Base-by-base conservation (phyloP, 2,888 invertebrate species). In the Chymomyza caudatula region DNA sequence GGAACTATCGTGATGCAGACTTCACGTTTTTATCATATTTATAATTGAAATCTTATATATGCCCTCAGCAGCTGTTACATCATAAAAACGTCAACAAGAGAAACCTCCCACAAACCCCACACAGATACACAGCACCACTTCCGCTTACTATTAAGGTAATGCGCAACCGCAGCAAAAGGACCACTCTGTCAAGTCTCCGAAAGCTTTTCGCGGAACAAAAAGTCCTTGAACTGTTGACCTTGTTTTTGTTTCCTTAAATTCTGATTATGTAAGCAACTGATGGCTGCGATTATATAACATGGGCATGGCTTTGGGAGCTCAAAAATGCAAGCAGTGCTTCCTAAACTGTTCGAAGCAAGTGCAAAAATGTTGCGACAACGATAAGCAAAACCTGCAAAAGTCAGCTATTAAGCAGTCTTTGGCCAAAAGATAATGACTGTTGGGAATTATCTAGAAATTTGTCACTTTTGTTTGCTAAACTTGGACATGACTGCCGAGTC, bases 201-300 rank as follows among this genome's bases (percentile, higher is more conserved):
- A 42, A 52, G 6, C 65, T 71, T 61, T 70, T 60, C 70, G 61
- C 43, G 53, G 56, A 62, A 68, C 57, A 63, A 59, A 47, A 63
- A 80, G 85, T 81, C 87, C 85, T 86, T 86, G 85, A 85, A 85
- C 87, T 71, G 74, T 65, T 86, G 85, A 83, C 85, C 85, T 86
- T 86, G 85, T 86, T 83, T 85, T 65, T 52, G 47, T 55, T 19
- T 52, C 17, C 29, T 52, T 19, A 49, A 11, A 17, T 8, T 4
- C 23, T 15, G 51, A 70, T 80, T 80, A 84, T 68, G 55, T 81
- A 80, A 84, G 69, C 60, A 62, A 60, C 58, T 63, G 62, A 62
- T 67, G 15, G 22, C 29, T 23, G 17, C 4, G 20, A 54, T 72
- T 68, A 63, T 72, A 69, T 61, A 69, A 69, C 60, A 19, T 37